These are phyloP conservation scores for Cladopsammia gracilis DNA, from an alignment of 64 coral and sea anemone genomes.

Conservation along the genomic window DNA sequence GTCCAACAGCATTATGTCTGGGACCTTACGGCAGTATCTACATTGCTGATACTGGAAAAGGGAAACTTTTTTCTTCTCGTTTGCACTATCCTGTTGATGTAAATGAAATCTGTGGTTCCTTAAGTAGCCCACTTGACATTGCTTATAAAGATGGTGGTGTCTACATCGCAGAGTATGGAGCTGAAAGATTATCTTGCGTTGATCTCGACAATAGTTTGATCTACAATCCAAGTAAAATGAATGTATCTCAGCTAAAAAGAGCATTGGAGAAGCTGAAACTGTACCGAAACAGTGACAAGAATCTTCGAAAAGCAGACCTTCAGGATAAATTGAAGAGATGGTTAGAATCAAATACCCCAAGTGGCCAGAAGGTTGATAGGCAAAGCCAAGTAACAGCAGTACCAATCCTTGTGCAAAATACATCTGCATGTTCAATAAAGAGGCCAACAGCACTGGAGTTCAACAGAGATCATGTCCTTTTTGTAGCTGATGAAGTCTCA, in stretches of 20 bases:
- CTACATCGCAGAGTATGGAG: conserved; percentile 39
- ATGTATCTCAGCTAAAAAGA: neutral
- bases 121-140: conserved; percentile 32
- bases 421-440: no score
- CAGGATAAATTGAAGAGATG: conserved; percentile 24
- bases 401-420: no score
- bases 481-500: no score
- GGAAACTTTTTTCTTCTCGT: conserved; percentile 29
- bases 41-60: conserved; percentile 40
- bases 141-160: conserved; percentile 33
- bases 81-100: conserved; percentile 47
- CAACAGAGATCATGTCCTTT: no score
- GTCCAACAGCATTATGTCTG: conserved; percentile 37
- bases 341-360: conserved; percentile 12
- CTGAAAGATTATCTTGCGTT: conserved; percentile 9
- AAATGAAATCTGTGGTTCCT: conserved; percentile 18
- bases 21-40: conserved; percentile 28
- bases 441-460: no score
- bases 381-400: no score
- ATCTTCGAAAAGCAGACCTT: conserved; percentile 23
- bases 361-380: neutral
- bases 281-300: neutral
- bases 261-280: neutral
- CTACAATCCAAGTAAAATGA: conserved; percentile 50
- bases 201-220: neutral